Evolutionary conservation across 2,797 vertebrate species (phyloP), one percentile per base, ranked within the genome.

Genomic region (Sciaenops ocellatus): DNA sequence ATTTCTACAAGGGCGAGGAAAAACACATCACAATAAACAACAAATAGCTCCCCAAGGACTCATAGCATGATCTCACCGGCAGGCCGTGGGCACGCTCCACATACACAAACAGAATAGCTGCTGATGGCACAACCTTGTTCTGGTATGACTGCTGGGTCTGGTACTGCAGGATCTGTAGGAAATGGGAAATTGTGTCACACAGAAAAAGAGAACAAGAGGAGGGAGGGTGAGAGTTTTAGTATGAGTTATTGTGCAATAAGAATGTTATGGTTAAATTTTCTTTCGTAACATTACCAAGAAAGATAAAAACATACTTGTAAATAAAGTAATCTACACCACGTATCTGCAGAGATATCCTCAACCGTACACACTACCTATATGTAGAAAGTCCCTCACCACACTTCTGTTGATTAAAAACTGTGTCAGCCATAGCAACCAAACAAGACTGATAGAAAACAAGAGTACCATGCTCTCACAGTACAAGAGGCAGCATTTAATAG

Each of bases 21-120:
- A 62, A 61, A 71, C 20, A 48, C 47, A 76, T 66, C 15, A 28
- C 18, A 63, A 41, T 68, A 70, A 85, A 83, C 18, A 81, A 65
- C 38, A 79, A 60, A 78, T 11, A 44, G 26, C 74, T 47, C 50
- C 24, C 38, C 6, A 52, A 74, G 73, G 59, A 79, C 67, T 76
- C 44, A 47, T 67, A 30, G 34, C 56, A 38, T 69, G 68, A 28
- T 77, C 96, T 96, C 90, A 98, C 98, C 83, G 95, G 94, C 76
- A 98, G 93, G 50, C 93, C 95, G 2, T 96, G 94, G 0, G 96
- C 97, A n/a, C 96, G 94, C 85, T 99, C 98, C 85, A 98, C 67
- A 26, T 97, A 97, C 69, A 97, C 91, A 13, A 96, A 97, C n/a
- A 99, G 90, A 65, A 98, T 83, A 1, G 96, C 97, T 0, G 94